Evolutionary conservation across 2,797 vertebrate genomes (phyloP).

Genomic region (Etheostoma perlongum): DNA sequence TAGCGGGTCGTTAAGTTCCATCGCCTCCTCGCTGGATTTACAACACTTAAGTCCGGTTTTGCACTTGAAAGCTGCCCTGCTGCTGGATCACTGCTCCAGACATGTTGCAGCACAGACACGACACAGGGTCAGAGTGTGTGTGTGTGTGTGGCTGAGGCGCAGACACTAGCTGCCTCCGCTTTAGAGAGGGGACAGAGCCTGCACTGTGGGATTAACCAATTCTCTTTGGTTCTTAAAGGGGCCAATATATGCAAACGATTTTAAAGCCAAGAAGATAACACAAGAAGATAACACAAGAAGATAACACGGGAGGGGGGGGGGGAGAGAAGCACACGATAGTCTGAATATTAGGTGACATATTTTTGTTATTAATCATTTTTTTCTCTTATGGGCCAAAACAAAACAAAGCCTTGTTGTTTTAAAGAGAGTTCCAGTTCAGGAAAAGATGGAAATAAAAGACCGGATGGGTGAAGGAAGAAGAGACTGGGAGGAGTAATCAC

Average conservation of each 20-base stretch:
- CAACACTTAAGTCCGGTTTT: background rate
- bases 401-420: conserved; percentile 21
- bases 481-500: conserved; percentile 37
- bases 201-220: conserved; percentile 40
- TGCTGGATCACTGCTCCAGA: conserved; percentile 6
- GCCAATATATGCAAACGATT: conserved; percentile 6
- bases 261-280: conserved; percentile 61
- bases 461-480: conserved; percentile 23
- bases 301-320: background rate
- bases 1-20: background rate
- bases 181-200: background rate
- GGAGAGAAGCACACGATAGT: conserved; percentile 23
- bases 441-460: conserved; percentile 45
- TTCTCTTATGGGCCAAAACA: conserved; percentile 51
- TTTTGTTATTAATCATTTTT: conserved; percentile 6
- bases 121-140: background rate
- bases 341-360: background rate
- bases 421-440: conserved; percentile 48
- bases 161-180: background rate
- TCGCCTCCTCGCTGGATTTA: background rate
- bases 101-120: background rate
- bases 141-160: background rate
- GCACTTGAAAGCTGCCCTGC: background rate
- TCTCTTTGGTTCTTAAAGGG: conserved; percentile 74
- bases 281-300: conserved; percentile 31